Base-by-base conservation (phyloP, 1,140 invertebrate species). In the Campoletis sonorensis region DNA sequence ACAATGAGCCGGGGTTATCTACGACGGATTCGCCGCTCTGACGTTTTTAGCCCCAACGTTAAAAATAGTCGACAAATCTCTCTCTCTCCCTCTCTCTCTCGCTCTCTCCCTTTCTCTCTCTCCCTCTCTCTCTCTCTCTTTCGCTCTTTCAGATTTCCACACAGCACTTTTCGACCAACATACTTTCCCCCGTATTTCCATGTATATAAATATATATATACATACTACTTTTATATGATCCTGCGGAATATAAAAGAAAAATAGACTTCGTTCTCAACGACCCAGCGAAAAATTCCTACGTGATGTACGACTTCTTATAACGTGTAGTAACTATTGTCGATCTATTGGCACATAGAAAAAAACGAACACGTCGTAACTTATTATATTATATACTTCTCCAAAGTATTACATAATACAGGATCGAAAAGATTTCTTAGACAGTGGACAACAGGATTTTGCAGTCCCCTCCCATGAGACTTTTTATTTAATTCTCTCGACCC, bases 1-100 rank as follows among this genome's bases (percentile, higher is more conserved):
- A 85, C 84, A 85, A 85, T 85, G 82, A 82, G 83, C 45, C 82
- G 37, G 73, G 78, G 81, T 85, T 85, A 85, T 85, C 80, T 85
- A 84, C 81, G 80, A 80, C 64, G 81, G 80, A 82, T 82, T 76
- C 79, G 70, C 45, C 71, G 70, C 77, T 72, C 21, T 79, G 51
- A 79, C 40, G 64, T 75, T 76, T 76, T 67, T 79, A 64, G 64
- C 45, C 37, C 54, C 54, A 27, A 27, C 27, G 21, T 61, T 58
- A 27, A 51, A 40, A 49, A 58, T 49, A 76, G 30, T 80, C 68
- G 78, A 67, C 30, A 8, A 45, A 58, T 58, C 61, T n/a, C 71
- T 40, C 58, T 77, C 26, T 23, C 75, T 16, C 26, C 18, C 23
- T 73, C n/a, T n/a, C n/a, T n/a, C n/a, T n/a, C n/a, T n/a, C n/a